Base-by-base conservation (phyloP, 2,113 vertebrate species). In the Colaptes auratus region DNA sequence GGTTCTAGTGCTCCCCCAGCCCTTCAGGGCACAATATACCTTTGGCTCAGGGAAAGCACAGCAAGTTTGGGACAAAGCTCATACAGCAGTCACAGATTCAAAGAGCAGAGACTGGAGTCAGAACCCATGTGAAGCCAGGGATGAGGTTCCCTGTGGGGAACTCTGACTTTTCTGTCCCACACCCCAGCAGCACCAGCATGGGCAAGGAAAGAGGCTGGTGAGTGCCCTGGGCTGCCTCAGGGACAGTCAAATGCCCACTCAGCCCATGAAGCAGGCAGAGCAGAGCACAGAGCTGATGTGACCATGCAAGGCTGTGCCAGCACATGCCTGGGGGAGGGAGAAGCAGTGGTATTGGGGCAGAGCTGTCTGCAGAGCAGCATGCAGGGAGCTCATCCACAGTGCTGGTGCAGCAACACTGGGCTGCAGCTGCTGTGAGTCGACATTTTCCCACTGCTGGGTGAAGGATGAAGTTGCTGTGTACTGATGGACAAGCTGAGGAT, bases 121-220 rank as follows among this genome's bases (percentile, higher is more conserved):
- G 55, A 16, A 3, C 4, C n/a, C 3, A 0, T 9, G 31, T 5
- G 5, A 25, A 39, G 52, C 16, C 7, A 25, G 36, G 46, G 42
- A 60, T n/a, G 8, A 0, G 1, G 50, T 36, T 44, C 58, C 36
- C 7, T 16, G 6, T 0, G 15, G 23, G 25, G 13, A 3, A 4
- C n/a, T 14, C 0, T 1, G 30, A 5, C 21, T 59, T 77, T 64
- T 77, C 23, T 56, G 30, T 74, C 61, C 63, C 6, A 6, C 42
- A 55, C 4, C 15, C 7, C 31, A 48, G 21, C 0, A 1, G 58
- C 1, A 1, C n/a, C 56, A 59, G 17, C 7, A 64, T 36, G 59
- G 78, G 48, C 35, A 39, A 46, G 8, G 15, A 42, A 42, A n/a
- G 10, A 28, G 63, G 7, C 23, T 0, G 1, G 25, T 3, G 9